Evolutionary conservation across 2,113 vertebrate species (phyloP), one percentile per base, ranked within the genome.

Genomic region (Pomatostomus ruficeps): DNA sequence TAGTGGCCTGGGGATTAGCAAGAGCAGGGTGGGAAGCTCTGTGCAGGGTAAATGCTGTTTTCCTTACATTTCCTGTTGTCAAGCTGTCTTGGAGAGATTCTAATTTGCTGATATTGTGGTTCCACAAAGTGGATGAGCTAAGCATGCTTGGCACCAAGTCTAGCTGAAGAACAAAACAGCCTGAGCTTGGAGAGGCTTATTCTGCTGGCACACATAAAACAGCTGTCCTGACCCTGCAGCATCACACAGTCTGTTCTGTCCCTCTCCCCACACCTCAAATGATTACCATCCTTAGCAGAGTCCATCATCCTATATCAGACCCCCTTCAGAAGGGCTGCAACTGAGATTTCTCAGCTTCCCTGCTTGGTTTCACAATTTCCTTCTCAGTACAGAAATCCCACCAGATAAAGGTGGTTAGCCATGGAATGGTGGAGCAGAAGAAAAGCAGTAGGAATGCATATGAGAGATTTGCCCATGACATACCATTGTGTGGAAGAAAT

Each of bases 181-280:
- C n/a, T 46, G 24, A 54, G 26, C 11, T 38, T 0, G 0, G 12
- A 35, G 24, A 81, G 36, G 5, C 6, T 65, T 25, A 3, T 65
- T 72, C 20, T 79, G 25, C 45, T 31, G 26, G 14, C 13, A 28
- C 7, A 11, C 15, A 9, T 22, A 24, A 23, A 63, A 35, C 15
- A 51, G 12, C 18, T 42, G 7, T 48, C 12, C 13, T 89, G 63
- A 29, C 14, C 11, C 35, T 51, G 16, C 8, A 72, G 40, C 7
- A 23, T 31, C 46, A 57, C 33, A 55, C 20, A 54, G 3, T 26
- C 29, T 23, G 4, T 35, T 65, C 28, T 63, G 21, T 40, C 14
- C 3, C n/a, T 7, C 11, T 33, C 2, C 9, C 4, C 8, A 5
- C 3, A 20, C 1, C 5, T 25, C 58, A 55, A 40, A 38, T 42